phyloP scores from a whole-genome alignment of 2,888 invertebrate species.

The Noctua comes region DNA sequence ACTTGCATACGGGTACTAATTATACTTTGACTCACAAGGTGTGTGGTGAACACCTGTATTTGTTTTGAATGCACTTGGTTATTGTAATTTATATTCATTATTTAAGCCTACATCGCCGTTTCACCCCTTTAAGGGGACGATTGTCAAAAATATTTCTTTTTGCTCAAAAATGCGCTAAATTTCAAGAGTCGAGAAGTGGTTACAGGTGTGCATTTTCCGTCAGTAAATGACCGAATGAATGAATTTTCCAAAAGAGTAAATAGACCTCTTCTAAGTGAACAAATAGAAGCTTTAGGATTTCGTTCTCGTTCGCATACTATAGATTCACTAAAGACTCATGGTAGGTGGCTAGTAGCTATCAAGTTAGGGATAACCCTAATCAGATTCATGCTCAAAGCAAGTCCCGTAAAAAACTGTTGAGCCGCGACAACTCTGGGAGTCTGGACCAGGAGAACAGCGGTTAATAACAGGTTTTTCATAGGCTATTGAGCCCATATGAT shows the following conservation, averaged over 20 bases:
- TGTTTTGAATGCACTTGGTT: neutral
- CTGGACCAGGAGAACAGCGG: neutral
- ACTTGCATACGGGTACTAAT: conserved; percentile 20
- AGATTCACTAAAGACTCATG: neutral
- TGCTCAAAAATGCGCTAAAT: neutral
- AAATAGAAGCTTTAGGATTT: too few relatives aligned
- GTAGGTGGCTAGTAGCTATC: neutral
- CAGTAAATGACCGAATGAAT: too few relatives aligned
- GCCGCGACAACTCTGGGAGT: neutral
- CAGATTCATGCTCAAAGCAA: neutral
- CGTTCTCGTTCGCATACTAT: neutral
- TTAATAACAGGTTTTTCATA: neutral
- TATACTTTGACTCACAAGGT: conserved; percentile 24
- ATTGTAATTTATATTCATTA: neutral
- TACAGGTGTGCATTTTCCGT: too few relatives aligned
- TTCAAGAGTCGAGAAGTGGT: too few relatives aligned
- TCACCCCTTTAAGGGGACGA: neutral
- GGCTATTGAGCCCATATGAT: neutral
- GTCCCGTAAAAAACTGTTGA: neutral
- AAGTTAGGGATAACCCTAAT: neutral
- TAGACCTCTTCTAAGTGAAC: too few relatives aligned
- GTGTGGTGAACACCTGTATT: conserved; percentile 18
- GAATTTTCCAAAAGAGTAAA: too few relatives aligned
- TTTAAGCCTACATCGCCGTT: neutral
- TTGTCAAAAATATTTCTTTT: neutral